A percentile compares a stretch with the other conserved stretches of the same genome.
Evolutionary conservation across 2,113 vertebrate genomes (phyloP).

Genomic region (Upupa epops): DNA sequence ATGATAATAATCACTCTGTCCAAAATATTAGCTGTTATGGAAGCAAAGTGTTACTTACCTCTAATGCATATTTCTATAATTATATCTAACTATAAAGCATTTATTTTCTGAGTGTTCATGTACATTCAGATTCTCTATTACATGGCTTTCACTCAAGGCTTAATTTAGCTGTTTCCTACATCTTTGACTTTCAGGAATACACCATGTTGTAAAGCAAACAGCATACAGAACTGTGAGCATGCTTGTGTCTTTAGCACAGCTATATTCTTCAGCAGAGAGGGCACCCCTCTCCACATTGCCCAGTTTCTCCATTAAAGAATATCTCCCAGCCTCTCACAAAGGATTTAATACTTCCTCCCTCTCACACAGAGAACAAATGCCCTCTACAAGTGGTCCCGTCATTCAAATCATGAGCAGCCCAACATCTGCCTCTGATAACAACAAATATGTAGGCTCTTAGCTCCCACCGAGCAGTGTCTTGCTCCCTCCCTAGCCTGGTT

Average conservation of each 20-base stretch:
- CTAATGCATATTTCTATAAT: no score
- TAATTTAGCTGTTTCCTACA: background rate
- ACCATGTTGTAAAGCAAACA: background rate
- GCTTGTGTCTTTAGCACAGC: background rate
- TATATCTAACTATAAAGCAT: background rate
- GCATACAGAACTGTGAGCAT: background rate
- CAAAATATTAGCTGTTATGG: background rate
- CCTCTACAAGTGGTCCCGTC: background rate
- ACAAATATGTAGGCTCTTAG: background rate
- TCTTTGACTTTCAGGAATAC: background rate
- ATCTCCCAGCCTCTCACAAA: background rate
- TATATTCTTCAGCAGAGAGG: background rate
- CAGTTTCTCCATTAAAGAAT: background rate
- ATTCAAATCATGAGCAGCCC: background rate
- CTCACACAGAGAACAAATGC: background rate
- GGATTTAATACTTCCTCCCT: background rate
- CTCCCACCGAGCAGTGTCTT: fast-evolving
- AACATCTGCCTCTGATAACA: background rate
- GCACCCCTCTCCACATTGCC: background rate
- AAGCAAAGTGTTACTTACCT: background rate
- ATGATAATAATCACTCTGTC: background rate
- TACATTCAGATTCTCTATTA: background rate
- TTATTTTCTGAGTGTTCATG: background rate
- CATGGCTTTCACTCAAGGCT: background rate
- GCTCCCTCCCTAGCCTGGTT: background rate